Percentiles rank a stretch among this genome's conserved stretches.
Conservation (phyloP, 1,140 invertebrate genomes). For the Cephus cinctus region DNA sequence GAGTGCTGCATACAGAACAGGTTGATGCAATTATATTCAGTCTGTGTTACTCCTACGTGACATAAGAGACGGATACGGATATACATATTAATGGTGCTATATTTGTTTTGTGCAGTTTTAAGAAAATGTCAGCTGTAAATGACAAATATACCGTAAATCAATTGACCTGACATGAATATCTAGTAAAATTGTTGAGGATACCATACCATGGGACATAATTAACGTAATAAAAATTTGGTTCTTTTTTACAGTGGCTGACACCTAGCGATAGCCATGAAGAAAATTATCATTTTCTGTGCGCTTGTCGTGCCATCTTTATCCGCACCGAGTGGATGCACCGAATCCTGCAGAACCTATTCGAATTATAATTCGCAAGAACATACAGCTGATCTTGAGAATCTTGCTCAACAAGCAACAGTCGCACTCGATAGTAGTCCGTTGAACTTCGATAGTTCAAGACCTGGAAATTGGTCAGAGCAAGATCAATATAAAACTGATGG, state of each 20-base stretch:
- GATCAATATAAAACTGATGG: conserved; percentile 28
- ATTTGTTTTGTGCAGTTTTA: too few relatives aligned
- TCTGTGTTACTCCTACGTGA: too few relatives aligned
- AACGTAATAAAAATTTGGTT: background rate
- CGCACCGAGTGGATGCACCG: conserved; percentile 33
- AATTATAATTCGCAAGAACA: background rate
- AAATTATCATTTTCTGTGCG: conserved; percentile 21
- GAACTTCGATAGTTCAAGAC: conserved; percentile 22
- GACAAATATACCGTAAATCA: too few relatives aligned
- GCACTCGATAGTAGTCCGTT: conserved; percentile 9
- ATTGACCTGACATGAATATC: too few relatives aligned
- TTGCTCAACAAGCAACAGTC: background rate
- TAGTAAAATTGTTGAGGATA: too few relatives aligned
- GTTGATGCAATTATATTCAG: background rate
- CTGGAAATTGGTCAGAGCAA: conserved; percentile 39
- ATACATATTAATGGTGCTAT: too few relatives aligned
- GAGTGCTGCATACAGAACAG: background rate
- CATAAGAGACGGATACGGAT: too few relatives aligned
- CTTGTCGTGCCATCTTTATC: conserved; percentile 21
- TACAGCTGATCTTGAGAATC: conserved; percentile 5
- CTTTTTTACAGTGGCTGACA: background rate
- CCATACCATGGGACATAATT: too few relatives aligned
- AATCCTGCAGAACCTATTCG: conserved; percentile 24
- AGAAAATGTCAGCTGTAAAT: background rate
- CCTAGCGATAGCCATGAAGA: conserved; percentile 20